Base-by-base conservation (phyloP, 2,113 vertebrate species). In the Brachirus orientalis region DNA sequence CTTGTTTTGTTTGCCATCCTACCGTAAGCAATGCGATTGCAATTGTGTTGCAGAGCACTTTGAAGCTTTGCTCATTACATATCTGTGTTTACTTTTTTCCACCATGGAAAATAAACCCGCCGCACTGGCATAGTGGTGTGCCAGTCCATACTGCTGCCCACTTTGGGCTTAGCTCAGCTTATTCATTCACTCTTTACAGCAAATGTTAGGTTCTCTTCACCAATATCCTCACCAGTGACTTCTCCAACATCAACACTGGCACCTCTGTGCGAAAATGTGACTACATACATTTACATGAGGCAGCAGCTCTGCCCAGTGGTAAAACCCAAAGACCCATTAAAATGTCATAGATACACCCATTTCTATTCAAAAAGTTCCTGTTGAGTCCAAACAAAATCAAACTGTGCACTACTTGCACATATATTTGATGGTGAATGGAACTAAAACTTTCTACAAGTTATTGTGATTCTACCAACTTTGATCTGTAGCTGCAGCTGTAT, bases 1-100 rank as follows among this genome's bases (percentile, higher is more conserved):
- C 75, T 86, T 90, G 77, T 87, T 89, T 87, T 85, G 78, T 80
- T 87, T 89, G 79, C 83, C 86, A 78, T 88, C 65, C 61, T 17
- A 61, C 69, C 69, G 90, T 74, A 84, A 89, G 75, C 83, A 69
- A 88, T 82, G 72, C 63, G 83, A 88, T 86, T 82, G 72, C 63
- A 83, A 88, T 86, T 91, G 85, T 88, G 75, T 85, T 70, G 38
- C 44, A 63, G 87, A 87, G 79, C 61, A 51, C 69, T 59, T 79
- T 74, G 69, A 81, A 75, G 70, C 56, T 69, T 57, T 53, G 61
- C 85, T 90, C 80, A 88, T 69, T 59, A 75, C 70, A 73, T 80
- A 83, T 88, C 63, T 75, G 63, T 72, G 72, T 89, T 89, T 79
- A 83, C 83, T 67, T 82, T 83, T 85, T 63, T 52, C 46, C 40